These are phyloP conservation scores for Steatocranus sp. DNA, from an alignment of 2,797 vertebrate genomes.

Conservation along the genomic window DNA sequence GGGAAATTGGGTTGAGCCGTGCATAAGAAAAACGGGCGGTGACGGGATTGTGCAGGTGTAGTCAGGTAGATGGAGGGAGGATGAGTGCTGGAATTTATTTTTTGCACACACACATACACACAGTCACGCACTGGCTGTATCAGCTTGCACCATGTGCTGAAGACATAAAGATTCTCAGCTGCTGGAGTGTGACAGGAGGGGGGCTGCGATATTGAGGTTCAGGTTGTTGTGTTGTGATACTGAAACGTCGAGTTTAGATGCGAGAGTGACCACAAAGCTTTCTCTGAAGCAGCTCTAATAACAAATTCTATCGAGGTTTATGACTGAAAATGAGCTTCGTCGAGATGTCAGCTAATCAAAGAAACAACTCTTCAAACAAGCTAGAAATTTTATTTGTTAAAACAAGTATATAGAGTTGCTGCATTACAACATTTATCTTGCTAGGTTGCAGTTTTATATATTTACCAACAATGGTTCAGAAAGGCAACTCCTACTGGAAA, in stretches of 20 bases:
- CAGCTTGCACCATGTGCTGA: constrained; percentile 34
- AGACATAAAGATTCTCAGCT: constrained; percentile 49
- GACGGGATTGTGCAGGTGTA: constrained; percentile 30
- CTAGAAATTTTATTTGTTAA: constrained; percentile 82
- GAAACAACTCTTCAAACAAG: constrained; percentile 72
- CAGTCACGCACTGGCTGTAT: not conserved
- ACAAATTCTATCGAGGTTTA: not conserved
- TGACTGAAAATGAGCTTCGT: not conserved
- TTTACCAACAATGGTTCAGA: constrained; percentile 89
- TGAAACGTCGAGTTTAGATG: not conserved
- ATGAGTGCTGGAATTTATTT: not conserved
- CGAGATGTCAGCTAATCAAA: constrained; percentile 15
- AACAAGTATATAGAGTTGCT: constrained; percentile 78
- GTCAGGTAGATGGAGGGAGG: constrained; percentile 14
- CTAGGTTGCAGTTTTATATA: constrained; percentile 78
- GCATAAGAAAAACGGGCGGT: not conserved
- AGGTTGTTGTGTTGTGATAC: constrained; percentile 7
- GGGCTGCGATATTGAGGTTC: not conserved
- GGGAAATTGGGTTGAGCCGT: constrained; percentile 19
- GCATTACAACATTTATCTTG: constrained; percentile 76
- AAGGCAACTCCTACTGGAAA: constrained; percentile 90
- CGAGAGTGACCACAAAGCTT: not conserved
- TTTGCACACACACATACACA: not conserved
- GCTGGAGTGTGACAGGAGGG: constrained; percentile 3
- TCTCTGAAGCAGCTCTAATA: not conserved